Base-by-base conservation (phyloP, 2,888 invertebrate genomes). In the Caenorhabditis angaria region DNA sequence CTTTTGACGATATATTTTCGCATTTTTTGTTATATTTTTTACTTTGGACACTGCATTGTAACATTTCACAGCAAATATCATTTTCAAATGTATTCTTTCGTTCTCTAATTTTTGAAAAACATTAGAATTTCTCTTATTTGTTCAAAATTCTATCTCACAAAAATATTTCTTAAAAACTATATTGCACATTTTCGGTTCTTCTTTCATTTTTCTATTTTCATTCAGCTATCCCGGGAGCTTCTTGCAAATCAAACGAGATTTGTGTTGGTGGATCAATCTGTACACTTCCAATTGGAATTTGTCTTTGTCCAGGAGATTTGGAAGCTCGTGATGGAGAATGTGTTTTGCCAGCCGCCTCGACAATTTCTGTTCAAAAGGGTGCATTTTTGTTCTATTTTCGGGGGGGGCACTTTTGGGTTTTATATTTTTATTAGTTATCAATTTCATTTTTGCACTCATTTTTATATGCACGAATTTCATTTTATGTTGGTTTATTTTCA, bases 221-320 rank as follows among this genome's bases (percentile, higher is more conserved):
- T 70, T 62, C 61, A 74, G 74, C 69, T 57, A 65, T 66, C 48
- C 82, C 85, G 55, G 86, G 85, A 32, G 70, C 76, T n/a, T 80
- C 81, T 18, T 86, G 86, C 61, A 77, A 79, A 28, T 76, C 73
- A 24, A 81, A 83, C 57, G 85, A 85, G 70, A 68, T 81, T 64
- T 86, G 86, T 70, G 70, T 74, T 6, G 87, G 86, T 25, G 87
- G 87, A 27, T 82, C 85, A 18, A 69, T 81, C 32, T 86, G 86
- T 65, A 79, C 83, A 27, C 77, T 77, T 57, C 82, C 84, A 6
- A 79, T 84, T 62, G 80, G 81, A 24, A 70, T 84, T 27, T 86
- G 86, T 67, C 78, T 86, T 29, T 86, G 86, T 72, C 86, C 86
- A 20, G 83, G 81, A 20, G 83, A 84, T 59, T 62, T 83, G 57